phyloP scores from a whole-genome alignment of 2,888 invertebrate species.

The Ennomos fuscantarius region DNA sequence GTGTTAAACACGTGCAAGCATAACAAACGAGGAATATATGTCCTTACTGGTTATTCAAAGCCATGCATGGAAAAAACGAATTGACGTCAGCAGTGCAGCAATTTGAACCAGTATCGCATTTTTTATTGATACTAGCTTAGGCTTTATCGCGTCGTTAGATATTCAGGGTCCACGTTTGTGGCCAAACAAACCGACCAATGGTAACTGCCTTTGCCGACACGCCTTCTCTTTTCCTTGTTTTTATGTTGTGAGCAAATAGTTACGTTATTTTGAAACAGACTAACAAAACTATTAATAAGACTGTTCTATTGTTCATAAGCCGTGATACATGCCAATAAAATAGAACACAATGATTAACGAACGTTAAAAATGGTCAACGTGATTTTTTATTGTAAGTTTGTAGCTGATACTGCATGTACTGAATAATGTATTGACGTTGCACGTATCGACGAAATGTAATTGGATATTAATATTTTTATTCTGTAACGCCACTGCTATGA shows the following conservation, averaged over 20 bases:
- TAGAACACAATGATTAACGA: no score
- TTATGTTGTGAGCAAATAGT: constrained; percentile 23
- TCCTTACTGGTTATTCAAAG: not conserved
- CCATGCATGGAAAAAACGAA: not conserved
- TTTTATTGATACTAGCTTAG: constrained; percentile 25
- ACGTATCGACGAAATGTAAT: no score
- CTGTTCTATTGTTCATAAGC: no score
- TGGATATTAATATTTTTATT: no score
- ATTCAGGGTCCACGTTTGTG: constrained; percentile 19
- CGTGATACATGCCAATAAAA: no score
- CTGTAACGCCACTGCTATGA: no score
- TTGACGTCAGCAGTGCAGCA: constrained; percentile 14
- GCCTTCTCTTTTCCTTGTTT: constrained; percentile 45
- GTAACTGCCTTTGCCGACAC: constrained; percentile 44
- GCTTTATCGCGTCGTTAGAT: constrained; percentile 15
- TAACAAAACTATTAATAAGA: not conserved
- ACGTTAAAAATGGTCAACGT: no score
- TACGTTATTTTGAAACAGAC: constrained; percentile 16
- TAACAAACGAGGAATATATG: no score
- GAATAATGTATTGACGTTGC: no score
- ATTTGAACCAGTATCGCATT: constrained; percentile 6
- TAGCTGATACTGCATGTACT: no score
- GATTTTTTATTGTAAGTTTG: no score
- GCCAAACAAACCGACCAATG: constrained; percentile 45
- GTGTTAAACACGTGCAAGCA: no score